phyloP scores from a whole-genome alignment of 1,140 invertebrate genomes.

The Nasonia vitripennis region DNA sequence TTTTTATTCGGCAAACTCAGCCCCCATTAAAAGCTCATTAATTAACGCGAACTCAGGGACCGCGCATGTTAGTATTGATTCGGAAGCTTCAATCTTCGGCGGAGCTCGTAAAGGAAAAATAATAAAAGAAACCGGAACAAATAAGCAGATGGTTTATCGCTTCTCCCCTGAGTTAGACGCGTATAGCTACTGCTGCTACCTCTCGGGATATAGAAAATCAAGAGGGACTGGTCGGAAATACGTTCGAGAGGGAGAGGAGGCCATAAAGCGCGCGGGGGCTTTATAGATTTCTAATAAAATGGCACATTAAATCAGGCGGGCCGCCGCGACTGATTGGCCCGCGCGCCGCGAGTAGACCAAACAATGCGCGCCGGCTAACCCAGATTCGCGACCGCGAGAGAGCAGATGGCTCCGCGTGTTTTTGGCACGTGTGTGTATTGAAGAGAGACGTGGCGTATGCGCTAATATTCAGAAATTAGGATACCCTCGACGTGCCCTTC shows the following conservation, averaged over 20 bases:
- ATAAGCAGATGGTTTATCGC: constrained; percentile 31
- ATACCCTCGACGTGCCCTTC: too few species aligned
- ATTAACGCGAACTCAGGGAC: neutral
- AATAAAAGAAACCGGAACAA: constrained; percentile 35
- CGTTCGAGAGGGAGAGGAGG: neutral
- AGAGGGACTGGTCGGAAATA: neutral
- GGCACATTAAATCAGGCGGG: constrained; percentile 32
- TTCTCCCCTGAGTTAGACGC: neutral
- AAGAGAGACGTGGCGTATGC: neutral
- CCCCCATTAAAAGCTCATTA: neutral
- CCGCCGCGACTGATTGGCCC: neutral
- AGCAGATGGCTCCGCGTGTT: neutral
- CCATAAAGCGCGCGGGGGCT: constrained; percentile 4
- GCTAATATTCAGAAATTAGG: neutral
- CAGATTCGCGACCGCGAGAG: neutral
- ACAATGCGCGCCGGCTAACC: constrained; percentile 19
- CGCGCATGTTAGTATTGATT: constrained; percentile 31
- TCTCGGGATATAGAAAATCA: constrained; percentile 22
- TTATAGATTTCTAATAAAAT: constrained; percentile 45
- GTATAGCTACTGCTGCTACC: neutral
- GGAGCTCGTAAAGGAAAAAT: constrained; percentile 31
- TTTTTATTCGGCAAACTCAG: neutral
- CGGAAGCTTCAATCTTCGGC: neutral
- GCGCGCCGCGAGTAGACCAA: constrained; percentile 4
- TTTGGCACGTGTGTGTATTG: neutral